phyloP scores from a whole-genome alignment of 92 coral and sea anemone species.

The Montipora capitata region DNA sequence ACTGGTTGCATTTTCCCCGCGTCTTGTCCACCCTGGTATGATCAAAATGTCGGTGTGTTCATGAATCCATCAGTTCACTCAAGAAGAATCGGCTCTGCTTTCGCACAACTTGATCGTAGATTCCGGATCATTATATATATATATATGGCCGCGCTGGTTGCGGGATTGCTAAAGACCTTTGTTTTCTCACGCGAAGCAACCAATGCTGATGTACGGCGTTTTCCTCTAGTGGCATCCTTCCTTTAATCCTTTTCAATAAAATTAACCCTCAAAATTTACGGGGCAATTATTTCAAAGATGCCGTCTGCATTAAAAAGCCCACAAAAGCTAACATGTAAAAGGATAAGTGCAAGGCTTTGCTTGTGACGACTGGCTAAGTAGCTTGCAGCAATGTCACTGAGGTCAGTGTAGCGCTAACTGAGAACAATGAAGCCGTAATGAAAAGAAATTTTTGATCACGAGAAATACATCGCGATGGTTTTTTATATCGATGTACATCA shows the following conservation, averaged over 20 bases:
- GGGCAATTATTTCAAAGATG: background rate
- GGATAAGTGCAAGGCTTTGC: no score
- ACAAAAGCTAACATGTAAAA: no score
- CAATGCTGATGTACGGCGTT: background rate
- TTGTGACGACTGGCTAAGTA: no score
- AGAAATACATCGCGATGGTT: background rate
- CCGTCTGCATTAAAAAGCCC: background rate
- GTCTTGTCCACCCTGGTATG: constrained; percentile 40
- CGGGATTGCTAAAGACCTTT: background rate
- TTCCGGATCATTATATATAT: constrained; percentile 14
- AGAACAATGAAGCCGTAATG: background rate
- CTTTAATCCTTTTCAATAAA: background rate
- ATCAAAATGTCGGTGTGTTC: constrained; percentile 29
- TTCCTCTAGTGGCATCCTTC: background rate
- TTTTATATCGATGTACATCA: background rate
- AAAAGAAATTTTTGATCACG: background rate
- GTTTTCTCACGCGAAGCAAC: background rate
- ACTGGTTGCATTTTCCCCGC: constrained; percentile 5
- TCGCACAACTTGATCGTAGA: constrained; percentile 33
- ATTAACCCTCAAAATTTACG: background rate
- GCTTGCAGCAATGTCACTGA: background rate
- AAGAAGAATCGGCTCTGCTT: background rate
- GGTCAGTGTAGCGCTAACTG: no score
- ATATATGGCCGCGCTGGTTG: constrained; percentile 20
- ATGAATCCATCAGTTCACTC: background rate